Base-by-base conservation (phyloP, 2,113 vertebrate genomes). In the Psilopsiagon aymara region DNA sequence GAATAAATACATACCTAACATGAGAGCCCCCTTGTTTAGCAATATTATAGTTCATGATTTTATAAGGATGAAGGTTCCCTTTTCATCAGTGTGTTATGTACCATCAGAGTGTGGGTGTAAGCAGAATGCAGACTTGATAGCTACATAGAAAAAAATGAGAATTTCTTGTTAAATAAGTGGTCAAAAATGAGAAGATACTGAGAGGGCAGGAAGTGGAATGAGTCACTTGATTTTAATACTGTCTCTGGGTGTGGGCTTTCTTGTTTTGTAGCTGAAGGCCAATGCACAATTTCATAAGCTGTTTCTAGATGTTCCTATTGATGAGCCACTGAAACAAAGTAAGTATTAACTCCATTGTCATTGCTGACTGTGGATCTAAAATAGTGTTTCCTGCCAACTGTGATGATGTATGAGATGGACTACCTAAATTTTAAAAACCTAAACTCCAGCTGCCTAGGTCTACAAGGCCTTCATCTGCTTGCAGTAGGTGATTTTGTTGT, bases 231-330 rank as follows among this genome's bases (percentile, higher is more conserved):
- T 70, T 63, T 28, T 70, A 87, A 49, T 17, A 87, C 41, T 67
- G 23, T 96, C 69, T 49, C 66, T 41, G 87, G 21, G 66, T 69
- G 64, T 93, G 29, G 77, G 83, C 41, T 88, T 93, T 92, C 53
- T 95, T 95, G 77, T 96, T 94, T 96, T 98, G 79, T 90, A 99
- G 99, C 97, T 98, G 24, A 99, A 99, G 96, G 98, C 98, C 77
- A 99, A 99, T 70, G 97, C 98, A 95, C 99, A 99, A 67, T 99
- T 99, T 96, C 99, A 99, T 98, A 99, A 99, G 98, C 94, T 99
- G 95, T 99, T 99, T 93, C 98, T 99, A 96, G 98, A 99, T 88
- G 98, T 99, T 97, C 98, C 98, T 69, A 98, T 97, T 66, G 99
- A 99, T 47, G 99, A 99, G 44, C 98, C 98, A 15, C 97, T 99